These are phyloP conservation scores for Apostichopus leukothele DNA, from an alignment of 53 echinoderm and acorn worm species.

Conservation along the genomic window DNA sequence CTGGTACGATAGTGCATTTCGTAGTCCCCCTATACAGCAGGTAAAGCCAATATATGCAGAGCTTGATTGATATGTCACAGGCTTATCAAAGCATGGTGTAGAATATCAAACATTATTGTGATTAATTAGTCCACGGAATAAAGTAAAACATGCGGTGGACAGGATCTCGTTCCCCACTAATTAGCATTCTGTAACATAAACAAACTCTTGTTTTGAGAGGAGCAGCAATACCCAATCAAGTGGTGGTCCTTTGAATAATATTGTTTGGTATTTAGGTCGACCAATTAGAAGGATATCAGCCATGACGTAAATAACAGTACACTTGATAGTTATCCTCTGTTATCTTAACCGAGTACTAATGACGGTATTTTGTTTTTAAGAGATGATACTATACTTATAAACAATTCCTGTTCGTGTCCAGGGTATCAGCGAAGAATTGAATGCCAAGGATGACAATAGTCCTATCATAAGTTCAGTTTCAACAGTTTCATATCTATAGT, in stretches of 20 bases:
- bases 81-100: not conserved
- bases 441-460: too few species aligned
- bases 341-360: constrained; percentile 28
- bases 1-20: too few species aligned
- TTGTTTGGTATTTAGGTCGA: constrained; percentile 41
- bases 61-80: not conserved
- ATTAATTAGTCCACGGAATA: constrained; percentile 22
- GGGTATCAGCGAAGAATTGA: too few species aligned
- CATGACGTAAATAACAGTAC: constrained; percentile 30
- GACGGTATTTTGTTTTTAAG: not conserved
- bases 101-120: not conserved
- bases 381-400: not conserved
- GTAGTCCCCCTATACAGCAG: too few species aligned
- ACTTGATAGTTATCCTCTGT: constrained; percentile 27
- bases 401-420: too few species aligned
- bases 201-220: constrained; percentile 36
- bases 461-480: too few species aligned
- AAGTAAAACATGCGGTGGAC: not conserved
- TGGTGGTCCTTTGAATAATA: constrained; percentile 33
- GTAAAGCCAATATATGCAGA: too few species aligned
- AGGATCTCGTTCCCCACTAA: constrained; percentile 13
- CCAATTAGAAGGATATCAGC: constrained; percentile 7
- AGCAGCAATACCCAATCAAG: constrained; percentile 18
- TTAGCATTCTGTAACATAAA: constrained; percentile 23
- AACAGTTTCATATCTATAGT: too few species aligned